These are phyloP conservation scores for Cacajao melanocephalus DNA, from an alignment of 2,797 vertebrate genomes.

Conservation along the genomic window DNA sequence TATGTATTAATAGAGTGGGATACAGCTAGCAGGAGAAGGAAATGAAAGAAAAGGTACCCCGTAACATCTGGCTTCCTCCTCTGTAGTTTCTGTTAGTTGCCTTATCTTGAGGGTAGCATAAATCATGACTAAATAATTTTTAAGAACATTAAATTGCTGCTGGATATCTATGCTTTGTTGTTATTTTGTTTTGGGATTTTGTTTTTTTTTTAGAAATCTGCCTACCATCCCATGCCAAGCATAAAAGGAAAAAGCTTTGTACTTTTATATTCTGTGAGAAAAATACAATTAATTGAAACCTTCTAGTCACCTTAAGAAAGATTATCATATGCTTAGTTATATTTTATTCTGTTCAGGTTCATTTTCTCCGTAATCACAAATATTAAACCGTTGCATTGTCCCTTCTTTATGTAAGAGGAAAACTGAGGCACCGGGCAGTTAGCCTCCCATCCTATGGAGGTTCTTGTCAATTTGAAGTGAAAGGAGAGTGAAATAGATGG, in stretches of 20 bases:
- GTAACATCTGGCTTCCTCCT: not conserved
- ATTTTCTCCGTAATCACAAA: not conserved
- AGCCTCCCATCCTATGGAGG: not conserved
- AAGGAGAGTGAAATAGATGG: not conserved
- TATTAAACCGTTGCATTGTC: not conserved
- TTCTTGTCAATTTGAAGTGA: not conserved
- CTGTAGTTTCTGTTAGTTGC: not conserved
- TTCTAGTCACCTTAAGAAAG: not conserved
- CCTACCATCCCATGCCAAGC: not conserved
- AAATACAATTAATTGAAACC: not conserved
- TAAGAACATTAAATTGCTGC: conserved; percentile 6
- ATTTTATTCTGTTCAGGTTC: conserved; percentile 15
- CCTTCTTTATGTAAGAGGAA: not conserved
- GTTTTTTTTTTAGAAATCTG: not conserved
- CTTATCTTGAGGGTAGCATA: not conserved
- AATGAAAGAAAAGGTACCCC: not conserved
- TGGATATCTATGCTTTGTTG: not conserved
- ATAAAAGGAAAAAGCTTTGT: not conserved
- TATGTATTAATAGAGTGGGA: conserved; percentile 10
- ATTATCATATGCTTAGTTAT: not conserved
- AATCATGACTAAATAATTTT: conserved; percentile 39
- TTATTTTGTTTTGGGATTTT: not conserved
- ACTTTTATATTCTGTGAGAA: not conserved
- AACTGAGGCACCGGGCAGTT: not conserved
- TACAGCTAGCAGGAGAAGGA: not conserved